Percentiles rank a stretch among this genome's conserved stretches.
These are phyloP conservation scores for Myopa testacea DNA, from an alignment of 2,888 invertebrate species.

Conservation along the genomic window DNA sequence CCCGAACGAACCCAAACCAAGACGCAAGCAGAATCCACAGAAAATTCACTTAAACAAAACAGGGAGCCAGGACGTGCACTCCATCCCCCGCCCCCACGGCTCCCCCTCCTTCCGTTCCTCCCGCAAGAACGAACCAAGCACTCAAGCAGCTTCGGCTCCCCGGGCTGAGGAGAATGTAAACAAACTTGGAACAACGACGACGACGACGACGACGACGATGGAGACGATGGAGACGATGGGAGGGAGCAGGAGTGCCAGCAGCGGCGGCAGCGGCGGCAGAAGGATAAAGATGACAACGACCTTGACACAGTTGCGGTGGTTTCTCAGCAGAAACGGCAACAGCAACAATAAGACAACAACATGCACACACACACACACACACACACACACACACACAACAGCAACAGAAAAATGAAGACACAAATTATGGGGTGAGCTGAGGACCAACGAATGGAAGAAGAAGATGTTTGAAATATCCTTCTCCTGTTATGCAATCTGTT, in stretches of 20 bases:
- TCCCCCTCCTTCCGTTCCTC: background rate
- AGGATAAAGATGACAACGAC: conserved; percentile 40
- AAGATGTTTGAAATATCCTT: conserved; percentile 16
- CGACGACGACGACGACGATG: conserved; percentile 11
- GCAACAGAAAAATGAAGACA: conserved; percentile 13
- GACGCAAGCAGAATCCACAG: conserved; percentile 24
- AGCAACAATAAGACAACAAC: conserved; percentile 3
- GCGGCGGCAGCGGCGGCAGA: conserved; percentile 27
- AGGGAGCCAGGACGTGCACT: background rate
- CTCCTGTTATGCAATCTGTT: conserved; percentile 22
- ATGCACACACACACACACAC: background rate
- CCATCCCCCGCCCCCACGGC: background rate
- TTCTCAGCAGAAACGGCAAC: conserved; percentile 14
- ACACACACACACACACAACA: background rate
- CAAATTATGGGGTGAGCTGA: background rate
- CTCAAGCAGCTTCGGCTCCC: background rate
- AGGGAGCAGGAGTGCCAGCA: background rate
- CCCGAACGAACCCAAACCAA: conserved; percentile 18
- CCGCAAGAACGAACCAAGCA: background rate
- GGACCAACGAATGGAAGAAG: background rate
- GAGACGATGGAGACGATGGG: conserved; percentile 24
- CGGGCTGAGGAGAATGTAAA: conserved; percentile 25
- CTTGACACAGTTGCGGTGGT: conserved; percentile 46
- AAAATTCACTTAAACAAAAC: conserved; percentile 45
- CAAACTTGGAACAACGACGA: conserved; percentile 16